These are phyloP conservation scores for Psix sp. DNA, from an alignment of 1,140 invertebrate species.

Conservation along the genomic window DNA sequence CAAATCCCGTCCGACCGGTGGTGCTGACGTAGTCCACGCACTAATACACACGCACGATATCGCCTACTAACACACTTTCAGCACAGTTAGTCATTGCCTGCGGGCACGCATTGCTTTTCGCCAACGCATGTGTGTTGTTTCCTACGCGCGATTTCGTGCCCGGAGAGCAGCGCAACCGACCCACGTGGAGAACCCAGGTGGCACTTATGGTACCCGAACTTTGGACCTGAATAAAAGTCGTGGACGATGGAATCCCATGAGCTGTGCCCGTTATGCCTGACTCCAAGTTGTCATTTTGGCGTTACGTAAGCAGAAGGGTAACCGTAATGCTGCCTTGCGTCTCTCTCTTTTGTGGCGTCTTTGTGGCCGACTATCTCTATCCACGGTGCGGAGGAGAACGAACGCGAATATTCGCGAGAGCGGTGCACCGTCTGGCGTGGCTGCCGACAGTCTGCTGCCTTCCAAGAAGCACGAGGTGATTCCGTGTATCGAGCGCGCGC, in stretches of 20 bases:
- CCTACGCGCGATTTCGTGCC: conserved; percentile 46
- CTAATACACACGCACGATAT: conserved; percentile 62
- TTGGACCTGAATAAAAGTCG: background rate
- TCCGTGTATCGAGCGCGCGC: conserved; percentile 75
- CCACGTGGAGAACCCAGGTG: conserved; percentile 40
- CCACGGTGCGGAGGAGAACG: conserved; percentile 41
- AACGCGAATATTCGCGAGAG: conserved; percentile 61
- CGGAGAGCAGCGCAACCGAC: too few species aligned
- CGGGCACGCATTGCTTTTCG: conserved; percentile 43
- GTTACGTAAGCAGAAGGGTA: conserved; percentile 41
- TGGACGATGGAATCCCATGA: conserved; percentile 13
- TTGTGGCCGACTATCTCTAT: conserved; percentile 11
- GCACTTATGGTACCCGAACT: conserved; percentile 17
- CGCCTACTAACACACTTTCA: conserved; percentile 70
- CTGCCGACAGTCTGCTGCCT: conserved; percentile 76
- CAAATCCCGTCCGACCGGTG: conserved; percentile 71
- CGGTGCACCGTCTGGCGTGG: conserved; percentile 75
- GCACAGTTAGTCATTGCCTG: conserved; percentile 71
- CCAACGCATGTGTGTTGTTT: conserved; percentile 24
- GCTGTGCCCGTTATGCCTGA: conserved; percentile 16
- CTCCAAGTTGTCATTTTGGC: conserved; percentile 22
- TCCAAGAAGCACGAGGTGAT: conserved; percentile 76
- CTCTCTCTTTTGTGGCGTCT: conserved; percentile 2
- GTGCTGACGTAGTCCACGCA: conserved; percentile 69
- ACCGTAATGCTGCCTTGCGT: conserved; percentile 29